phyloP scores from a whole-genome alignment of 2,113 vertebrate genomes.

The Tachuris rubrigastra region DNA sequence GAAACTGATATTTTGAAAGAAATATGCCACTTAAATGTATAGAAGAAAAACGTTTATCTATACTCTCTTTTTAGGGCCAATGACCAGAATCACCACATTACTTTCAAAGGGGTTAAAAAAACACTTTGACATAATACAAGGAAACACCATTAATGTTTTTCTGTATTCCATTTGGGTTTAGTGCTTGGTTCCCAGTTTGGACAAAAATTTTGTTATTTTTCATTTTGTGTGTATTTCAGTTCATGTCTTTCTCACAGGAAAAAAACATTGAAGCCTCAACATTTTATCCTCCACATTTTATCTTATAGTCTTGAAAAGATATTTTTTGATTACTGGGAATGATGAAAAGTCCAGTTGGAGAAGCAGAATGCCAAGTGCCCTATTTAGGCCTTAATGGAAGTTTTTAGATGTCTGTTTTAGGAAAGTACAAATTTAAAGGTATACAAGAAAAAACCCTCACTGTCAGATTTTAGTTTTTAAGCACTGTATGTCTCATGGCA shows the following conservation, averaged over 20 bases:
- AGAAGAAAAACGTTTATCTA: not conserved
- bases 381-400: not conserved
- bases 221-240: not conserved
- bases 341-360: not conserved
- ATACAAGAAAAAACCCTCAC: not conserved
- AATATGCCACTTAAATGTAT: not conserved
- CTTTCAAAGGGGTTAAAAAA: not conserved
- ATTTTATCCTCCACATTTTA: not conserved
- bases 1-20: not conserved
- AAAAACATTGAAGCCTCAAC: not conserved
- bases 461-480: not conserved
- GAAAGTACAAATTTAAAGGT: not conserved
- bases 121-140: not conserved
- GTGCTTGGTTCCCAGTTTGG: not conserved
- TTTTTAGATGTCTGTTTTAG: not conserved
- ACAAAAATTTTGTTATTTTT: not conserved
- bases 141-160: not conserved
- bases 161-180: not conserved
- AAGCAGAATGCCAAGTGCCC: not conserved
- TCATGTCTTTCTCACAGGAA: not conserved
- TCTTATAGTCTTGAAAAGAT: not conserved
- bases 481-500: not conserved
- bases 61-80: not conserved
- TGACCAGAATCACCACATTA: not conserved
- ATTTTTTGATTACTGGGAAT: not conserved